These are phyloP conservation scores for Aleiodes leptofemur DNA, from an alignment of 2,888 invertebrate genomes.

Conservation along the genomic window DNA sequence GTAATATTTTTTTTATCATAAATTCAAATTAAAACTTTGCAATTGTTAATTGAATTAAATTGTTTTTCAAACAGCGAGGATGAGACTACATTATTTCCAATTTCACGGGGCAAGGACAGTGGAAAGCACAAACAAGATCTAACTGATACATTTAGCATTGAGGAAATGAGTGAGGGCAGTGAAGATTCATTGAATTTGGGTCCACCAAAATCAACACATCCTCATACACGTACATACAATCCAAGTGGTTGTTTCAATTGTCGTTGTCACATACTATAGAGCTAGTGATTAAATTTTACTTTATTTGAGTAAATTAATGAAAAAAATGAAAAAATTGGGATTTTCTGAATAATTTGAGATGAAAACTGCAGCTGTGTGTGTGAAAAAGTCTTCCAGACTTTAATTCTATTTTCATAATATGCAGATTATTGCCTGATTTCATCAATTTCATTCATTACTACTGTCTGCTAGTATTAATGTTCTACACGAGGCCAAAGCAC, in stretches of 20 bases:
- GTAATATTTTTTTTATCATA: conserved; percentile 52
- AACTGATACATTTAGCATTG: conserved; percentile 79
- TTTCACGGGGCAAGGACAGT: conserved; percentile 69
- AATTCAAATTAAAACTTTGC: conserved; percentile 4
- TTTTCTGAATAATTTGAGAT: not conserved
- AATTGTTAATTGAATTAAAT: conserved; percentile 28
- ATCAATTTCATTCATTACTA: conserved; percentile 1
- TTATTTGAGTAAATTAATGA: too few relatives aligned
- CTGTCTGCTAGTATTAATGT: not conserved
- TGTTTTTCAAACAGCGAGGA: conserved; percentile 67
- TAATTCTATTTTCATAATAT: conserved; percentile 22
- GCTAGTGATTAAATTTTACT: conserved; percentile 1
- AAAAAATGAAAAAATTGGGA: too few relatives aligned
- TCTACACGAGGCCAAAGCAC: not conserved
- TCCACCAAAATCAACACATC: conserved; percentile 64
- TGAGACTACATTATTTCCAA: conserved; percentile 74
- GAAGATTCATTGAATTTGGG: conserved; percentile 72
- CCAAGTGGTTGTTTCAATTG: conserved; percentile 70
- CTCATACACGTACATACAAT: conserved; percentile 67
- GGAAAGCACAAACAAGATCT: conserved; percentile 76
- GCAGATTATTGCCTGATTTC: not conserved
- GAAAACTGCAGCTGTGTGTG: not conserved
- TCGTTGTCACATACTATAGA: conserved; percentile 69
- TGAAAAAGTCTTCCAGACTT: conserved; percentile 15
- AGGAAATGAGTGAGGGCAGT: conserved; percentile 75